Base-by-base conservation (phyloP, 2,113 vertebrate species). In the Melanerpes aurifrons region DNA sequence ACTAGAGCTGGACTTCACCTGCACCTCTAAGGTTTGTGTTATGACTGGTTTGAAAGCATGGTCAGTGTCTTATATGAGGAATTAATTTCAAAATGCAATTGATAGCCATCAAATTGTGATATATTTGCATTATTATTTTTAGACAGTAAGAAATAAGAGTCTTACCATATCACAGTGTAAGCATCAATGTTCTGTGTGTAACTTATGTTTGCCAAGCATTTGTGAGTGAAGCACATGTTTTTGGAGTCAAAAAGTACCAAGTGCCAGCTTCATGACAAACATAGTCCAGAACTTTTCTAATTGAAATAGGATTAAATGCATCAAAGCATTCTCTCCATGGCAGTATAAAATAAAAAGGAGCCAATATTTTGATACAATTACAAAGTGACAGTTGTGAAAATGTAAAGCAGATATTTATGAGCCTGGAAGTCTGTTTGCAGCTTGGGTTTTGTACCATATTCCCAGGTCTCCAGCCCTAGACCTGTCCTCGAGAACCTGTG, bases 391-490 rank as follows among this genome's bases (percentile, higher is more conserved):
- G 40, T 40, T 40, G 40, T 40, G 40, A 40, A 40, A 40, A 40
- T 40, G 40, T 89, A 91, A 87, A 93, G 62, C 26, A 64, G 71
- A 85, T 88, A 90, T 93, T 96, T 97, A 95, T 94, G 88, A 80
- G 59, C 54, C 81, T 95, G 85, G 59, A 93, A 58, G 70, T 71
- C 90, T 92, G 71, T 85, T 95, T 92, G 69, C 76, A 95, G 71
- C 62, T 40, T 82, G 50, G 40, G 66, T 93, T 96, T 78, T 94
- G 83, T 87, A 29, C 74, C 57, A 56, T 62, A 67, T 92, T 95
- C 68, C 83, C 80, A 24, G 16, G 62, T 89, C 87, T 86, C 74
- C 10, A 50, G 71, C 85, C 73, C 73, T 53, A 57, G 78, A 92
- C 40, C 73, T 89, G 78, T 80, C 91, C 83, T 91, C 58, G 79